These are phyloP conservation scores for Eilema caniola DNA, from an alignment of 2,888 invertebrate species.

Conservation along the genomic window DNA sequence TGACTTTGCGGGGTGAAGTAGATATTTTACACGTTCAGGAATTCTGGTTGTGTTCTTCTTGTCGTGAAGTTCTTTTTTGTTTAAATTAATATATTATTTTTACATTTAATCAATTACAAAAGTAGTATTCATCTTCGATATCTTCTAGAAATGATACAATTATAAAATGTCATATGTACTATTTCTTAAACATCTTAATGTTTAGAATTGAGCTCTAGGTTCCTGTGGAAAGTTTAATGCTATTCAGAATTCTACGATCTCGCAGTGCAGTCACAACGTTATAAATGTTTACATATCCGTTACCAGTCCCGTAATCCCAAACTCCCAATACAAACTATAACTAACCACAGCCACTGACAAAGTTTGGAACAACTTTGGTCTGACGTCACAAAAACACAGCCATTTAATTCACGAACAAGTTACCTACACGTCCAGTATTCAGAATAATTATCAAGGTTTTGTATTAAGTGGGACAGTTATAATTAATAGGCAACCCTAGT, in stretches of 20 bases:
- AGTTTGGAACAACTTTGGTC: slow-evolving; percentile 27
- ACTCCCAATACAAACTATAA: slow-evolving; percentile 31
- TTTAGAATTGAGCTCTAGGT: neutral
- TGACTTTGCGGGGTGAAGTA: neutral
- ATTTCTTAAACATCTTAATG: neutral
- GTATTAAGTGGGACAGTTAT: slow-evolving; percentile 58
- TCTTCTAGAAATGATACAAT: no score
- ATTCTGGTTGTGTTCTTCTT: neutral
- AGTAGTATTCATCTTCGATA: no score
- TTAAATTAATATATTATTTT: no score
- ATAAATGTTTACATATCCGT: slow-evolving; percentile 20
- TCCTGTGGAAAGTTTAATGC: neutral
- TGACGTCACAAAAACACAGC: slow-evolving; percentile 43
- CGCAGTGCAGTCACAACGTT: neutral
- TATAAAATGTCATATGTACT: no score
- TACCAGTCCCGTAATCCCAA: slow-evolving; percentile 15
- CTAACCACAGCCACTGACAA: slow-evolving; percentile 31
- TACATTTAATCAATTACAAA: no score
- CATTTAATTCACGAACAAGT: slow-evolving; percentile 43
- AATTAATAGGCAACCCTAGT: slow-evolving; percentile 59
- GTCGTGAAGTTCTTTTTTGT: no score
- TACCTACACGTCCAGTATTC: slow-evolving; percentile 34
- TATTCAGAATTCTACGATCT: neutral
- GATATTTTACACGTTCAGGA: neutral
- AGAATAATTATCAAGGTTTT: slow-evolving; percentile 35